These are phyloP conservation scores for Ctenodactylus gundi DNA, from an alignment of 2,113 vertebrate species.

Conservation along the genomic window DNA sequence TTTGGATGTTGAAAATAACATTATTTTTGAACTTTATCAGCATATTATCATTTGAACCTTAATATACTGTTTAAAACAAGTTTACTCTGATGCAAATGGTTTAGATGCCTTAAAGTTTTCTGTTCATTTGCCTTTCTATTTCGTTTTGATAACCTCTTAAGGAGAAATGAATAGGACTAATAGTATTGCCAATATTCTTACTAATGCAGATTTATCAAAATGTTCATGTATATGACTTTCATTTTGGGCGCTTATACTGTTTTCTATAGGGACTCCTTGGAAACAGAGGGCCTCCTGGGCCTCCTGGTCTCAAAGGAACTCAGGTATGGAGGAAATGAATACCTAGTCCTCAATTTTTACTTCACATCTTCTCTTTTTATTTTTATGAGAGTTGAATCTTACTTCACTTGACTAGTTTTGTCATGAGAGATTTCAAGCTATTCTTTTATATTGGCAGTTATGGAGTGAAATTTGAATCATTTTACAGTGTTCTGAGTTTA, in stretches of 20 bases:
- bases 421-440: conserved; percentile 31
- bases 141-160: neutral
- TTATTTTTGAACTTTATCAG: neutral
- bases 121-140: neutral
- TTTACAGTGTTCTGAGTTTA: neutral
- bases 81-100: neutral
- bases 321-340: conserved; percentile 86
- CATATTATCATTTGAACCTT: conserved; percentile 18
- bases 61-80: neutral
- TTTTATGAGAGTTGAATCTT: neutral
- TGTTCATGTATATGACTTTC: neutral
- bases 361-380: neutral
- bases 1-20: neutral
- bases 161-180: neutral
- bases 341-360: neutral
- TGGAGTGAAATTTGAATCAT: neutral
- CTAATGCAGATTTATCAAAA: neutral
- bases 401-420: neutral
- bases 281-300: conserved; percentile 90
- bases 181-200: neutral
- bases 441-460: conserved; percentile 23
- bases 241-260: conserved; percentile 58
- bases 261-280: conserved; percentile 92
- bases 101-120: neutral
- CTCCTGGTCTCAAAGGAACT: conserved; percentile 91